Evolutionary conservation across 2,113 vertebrate species (phyloP), one percentile per base, ranked within the genome.

Genomic region (Anas platyrhynchos): DNA sequence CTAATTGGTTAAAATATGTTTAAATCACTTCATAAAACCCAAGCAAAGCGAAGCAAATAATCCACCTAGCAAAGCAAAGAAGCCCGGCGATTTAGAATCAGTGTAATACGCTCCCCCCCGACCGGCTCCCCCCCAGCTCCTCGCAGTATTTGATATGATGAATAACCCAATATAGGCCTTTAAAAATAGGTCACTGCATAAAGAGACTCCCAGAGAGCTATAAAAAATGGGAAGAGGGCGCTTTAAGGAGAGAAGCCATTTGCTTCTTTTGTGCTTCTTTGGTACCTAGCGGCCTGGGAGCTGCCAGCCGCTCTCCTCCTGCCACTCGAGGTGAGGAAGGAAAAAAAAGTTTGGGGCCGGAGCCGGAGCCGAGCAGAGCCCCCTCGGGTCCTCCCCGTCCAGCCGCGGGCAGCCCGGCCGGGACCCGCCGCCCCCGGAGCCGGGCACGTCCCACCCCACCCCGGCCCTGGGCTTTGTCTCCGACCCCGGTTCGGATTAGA

Each of bases 141-240:
- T 95, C 66, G 65, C 94, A 96, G 94, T 89, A 91, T 95, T 97
- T 97, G 97, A 96, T 97, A 96, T 97, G 97, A 97, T 96, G 95
- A 97, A 97, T 97, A 97, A 96, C 96, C 96, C 97, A 97, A 97
- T 97, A 97, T 91, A 97, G 96, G 96, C 95, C 97, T 97, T 97
- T 97, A 97, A 97, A 97, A 97, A 97, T 97, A 97, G 97, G 97
- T 97, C 97, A 97, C 96, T 94, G 96, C 96, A 97, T 97, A 97
- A 97, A 97, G 97, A 97, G 96, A 97, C 97, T 97, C 97, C 97
- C 96, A 97, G 94, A 96, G 97, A 97, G 97, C 97, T 80, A 97
- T 97, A 97, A 96, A 96, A 96, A 96, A 96, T 92, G 93, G 96
- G 95, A 83, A 88, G 95, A 96, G 96, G 97, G 92, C 96, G 94